Evolutionary conservation across 2,888 invertebrate species (phyloP).

Genomic region (Flexamia atlantica): DNA sequence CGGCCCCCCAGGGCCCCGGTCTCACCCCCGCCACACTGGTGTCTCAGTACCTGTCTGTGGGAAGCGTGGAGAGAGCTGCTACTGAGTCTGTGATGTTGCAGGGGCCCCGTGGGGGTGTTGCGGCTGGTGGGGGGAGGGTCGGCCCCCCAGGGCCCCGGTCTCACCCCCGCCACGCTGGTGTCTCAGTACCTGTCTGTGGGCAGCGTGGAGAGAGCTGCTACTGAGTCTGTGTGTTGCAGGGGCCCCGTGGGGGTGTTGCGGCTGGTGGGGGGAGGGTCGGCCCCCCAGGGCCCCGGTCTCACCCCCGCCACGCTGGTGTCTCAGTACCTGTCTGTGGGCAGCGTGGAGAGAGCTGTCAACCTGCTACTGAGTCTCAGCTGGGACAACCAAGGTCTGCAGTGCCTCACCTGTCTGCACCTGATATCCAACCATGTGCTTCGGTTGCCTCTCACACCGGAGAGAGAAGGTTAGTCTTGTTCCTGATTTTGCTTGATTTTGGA

Average conservation of each 20-base stretch:
- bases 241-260: conserved; percentile 80
- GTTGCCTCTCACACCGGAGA: conserved; percentile 78
- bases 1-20: conserved; percentile 74
- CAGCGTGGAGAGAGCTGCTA: conserved; percentile 84
- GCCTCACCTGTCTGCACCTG: conserved; percentile 85
- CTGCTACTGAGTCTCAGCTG: conserved; percentile 85
- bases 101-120: conserved; percentile 79
- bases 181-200: conserved; percentile 81
- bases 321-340: conserved; percentile 81
- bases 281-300: conserved; percentile 76
- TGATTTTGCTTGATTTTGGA: too few relatives aligned
- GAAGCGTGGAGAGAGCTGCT: conserved; percentile 85
- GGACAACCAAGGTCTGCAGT: conserved; percentile 86
- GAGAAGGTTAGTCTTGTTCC: conserved; percentile 76
- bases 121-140: conserved; percentile 77
- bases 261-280: conserved; percentile 76
- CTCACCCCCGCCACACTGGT: conserved; percentile 80
- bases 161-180: conserved; percentile 80
- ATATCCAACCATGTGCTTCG: conserved; percentile 83
- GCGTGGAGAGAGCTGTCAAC: conserved; percentile 84
- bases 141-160: conserved; percentile 74
- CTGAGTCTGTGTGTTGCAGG: conserved; percentile 66
- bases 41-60: conserved; percentile 81
- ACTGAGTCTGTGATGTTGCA: conserved; percentile 53
- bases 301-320: conserved; percentile 80